A percentile compares a stretch with the other conserved stretches of the same genome.
Conservation (phyloP, 2,888 invertebrate species). For the Nineta flava region DNA sequence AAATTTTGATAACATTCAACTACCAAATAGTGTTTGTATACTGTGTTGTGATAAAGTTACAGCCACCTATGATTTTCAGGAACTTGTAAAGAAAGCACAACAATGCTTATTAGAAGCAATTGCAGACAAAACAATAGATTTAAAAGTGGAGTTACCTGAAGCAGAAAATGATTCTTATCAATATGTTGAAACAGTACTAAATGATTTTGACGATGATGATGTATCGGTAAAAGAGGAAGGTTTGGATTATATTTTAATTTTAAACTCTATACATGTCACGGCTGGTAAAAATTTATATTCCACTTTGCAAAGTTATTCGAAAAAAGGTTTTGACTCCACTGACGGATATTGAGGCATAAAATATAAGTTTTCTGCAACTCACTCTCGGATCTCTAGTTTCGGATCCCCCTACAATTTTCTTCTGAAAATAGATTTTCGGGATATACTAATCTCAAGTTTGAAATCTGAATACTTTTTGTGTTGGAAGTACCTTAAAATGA, state of each 20-base stretch:
- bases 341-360: no score
- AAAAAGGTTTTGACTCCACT: no score
- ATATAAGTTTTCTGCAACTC: no score
- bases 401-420: no score
- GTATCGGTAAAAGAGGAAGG: not conserved
- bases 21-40: constrained; percentile 23
- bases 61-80: constrained; percentile 24
- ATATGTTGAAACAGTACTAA: not conserved
- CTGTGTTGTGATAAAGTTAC: constrained; percentile 24
- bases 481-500: no score
- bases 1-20: constrained; percentile 20
- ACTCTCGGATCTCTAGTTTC: no score
- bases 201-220: not conserved
- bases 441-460: no score
- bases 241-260: not conserved
- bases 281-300: no score
- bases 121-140: not conserved
- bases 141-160: not conserved
- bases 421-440: no score
- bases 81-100: constrained; percentile 25
- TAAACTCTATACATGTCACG: no score
- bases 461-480: no score
- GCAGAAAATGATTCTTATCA: not conserved
- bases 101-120: constrained; percentile 15
- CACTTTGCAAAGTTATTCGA: no score